phyloP scores from a whole-genome alignment of 1,140 invertebrate species.

The Bombyx mori region ASM3026992v2 NC_085122.1:14043001-14043500 shows the following conservation, averaged over 20 bases:
- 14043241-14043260: too few species aligned
- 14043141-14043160: background rate
- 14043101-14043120: background rate
- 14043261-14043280: too few species aligned
- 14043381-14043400: constrained; percentile 36
- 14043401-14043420: constrained; percentile 45
- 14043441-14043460: constrained; percentile 39
- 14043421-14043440: constrained; percentile 48
- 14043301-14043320: background rate
- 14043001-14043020: constrained; percentile 46
- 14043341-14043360: too few species aligned
- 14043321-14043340: too few species aligned
- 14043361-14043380: too few species aligned
- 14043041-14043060: constrained; percentile 20
- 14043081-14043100: too few species aligned
- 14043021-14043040: constrained; percentile 49
- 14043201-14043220: too few species aligned
- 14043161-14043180: too few species aligned
- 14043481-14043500: constrained; percentile 64
- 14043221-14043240: too few species aligned
- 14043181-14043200: too few species aligned
- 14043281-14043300: constrained; percentile 4
- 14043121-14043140: background rate
- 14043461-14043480: constrained; percentile 63
- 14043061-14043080: background rate